Percentiles rank a stretch among this genome's conserved stretches.
These are phyloP conservation scores for Onychomys torridus DNA, from an alignment of 2,797 vertebrate genomes.

Conservation along the genomic window DNA sequence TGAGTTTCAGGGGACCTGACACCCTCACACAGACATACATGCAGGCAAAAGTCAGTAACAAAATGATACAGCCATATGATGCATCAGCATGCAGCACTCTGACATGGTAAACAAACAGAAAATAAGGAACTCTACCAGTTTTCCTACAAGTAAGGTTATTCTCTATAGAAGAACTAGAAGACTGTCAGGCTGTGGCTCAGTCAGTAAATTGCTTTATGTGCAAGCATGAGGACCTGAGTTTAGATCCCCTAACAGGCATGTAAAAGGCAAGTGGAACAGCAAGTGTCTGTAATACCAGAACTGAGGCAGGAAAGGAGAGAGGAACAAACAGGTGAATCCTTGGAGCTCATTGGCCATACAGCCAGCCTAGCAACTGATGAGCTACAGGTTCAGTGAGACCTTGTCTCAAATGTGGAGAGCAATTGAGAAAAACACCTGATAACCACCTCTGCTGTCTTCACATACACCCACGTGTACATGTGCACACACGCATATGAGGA, in stretches of 20 bases:
- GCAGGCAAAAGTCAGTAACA: neutral
- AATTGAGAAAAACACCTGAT: neutral
- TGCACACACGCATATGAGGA: neutral
- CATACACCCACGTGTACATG: neutral
- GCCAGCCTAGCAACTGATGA: neutral
- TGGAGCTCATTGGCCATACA: neutral
- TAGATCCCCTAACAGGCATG: neutral
- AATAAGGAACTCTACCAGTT: neutral
- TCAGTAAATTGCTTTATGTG: neutral
- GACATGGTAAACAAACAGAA: neutral
- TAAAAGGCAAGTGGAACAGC: neutral
- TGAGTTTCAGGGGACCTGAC: no score
- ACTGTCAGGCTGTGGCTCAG: neutral
- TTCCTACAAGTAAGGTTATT: neutral
- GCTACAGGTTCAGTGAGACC: neutral
- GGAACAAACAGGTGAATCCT: neutral
- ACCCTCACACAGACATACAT: no score
- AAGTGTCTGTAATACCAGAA: neutral
- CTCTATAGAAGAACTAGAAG: neutral
- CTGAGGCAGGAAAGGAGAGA: neutral
- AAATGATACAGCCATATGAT: neutral
- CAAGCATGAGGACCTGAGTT: neutral
- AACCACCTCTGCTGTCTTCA: neutral
- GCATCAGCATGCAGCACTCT: neutral
- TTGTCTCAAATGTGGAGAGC: neutral